Conservation (phyloP, 2,113 vertebrate genomes). For the Trichomycterus rosablanca region DNA sequence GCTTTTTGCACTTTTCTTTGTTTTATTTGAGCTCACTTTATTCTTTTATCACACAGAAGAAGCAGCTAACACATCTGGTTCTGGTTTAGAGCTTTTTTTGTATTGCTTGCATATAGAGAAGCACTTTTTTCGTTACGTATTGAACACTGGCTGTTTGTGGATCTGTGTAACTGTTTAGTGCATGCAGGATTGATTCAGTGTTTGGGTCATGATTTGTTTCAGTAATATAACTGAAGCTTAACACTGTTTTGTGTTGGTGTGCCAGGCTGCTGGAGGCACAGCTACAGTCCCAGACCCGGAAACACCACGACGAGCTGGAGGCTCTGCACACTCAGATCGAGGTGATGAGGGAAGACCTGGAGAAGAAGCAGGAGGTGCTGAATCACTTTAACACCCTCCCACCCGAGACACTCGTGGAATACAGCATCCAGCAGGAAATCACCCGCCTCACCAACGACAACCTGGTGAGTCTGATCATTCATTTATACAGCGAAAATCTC, state of each 20-base stretch:
- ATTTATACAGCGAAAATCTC: no score
- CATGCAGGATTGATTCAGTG: no score
- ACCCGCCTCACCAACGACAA: constrained; percentile 90
- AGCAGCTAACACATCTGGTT: no score
- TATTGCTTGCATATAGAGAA: neutral
- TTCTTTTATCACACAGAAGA: no score
- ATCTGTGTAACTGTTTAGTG: neutral
- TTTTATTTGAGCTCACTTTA: constrained; percentile 1
- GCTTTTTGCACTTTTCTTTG: constrained; percentile 8
- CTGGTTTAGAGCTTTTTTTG: no score
- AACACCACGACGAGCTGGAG: constrained; percentile 76
- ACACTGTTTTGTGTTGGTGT: neutral
- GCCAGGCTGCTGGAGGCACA: constrained; percentile 84
- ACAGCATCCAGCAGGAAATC: constrained; percentile 87
- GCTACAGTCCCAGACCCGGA: constrained; percentile 77
- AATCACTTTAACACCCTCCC: constrained; percentile 76
- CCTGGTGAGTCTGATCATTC: constrained; percentile 79
- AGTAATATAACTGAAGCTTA: neutral
- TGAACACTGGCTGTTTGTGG: neutral
- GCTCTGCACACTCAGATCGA: constrained; percentile 73
- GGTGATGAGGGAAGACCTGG: constrained; percentile 72
- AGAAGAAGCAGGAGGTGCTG: constrained; percentile 83
- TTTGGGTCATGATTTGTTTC: no score
- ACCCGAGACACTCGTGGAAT: constrained; percentile 82
- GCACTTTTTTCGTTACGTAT: neutral